phyloP scores from a whole-genome alignment of 2,888 invertebrate genomes.

The Sphaerophoria taeniata region DNA sequence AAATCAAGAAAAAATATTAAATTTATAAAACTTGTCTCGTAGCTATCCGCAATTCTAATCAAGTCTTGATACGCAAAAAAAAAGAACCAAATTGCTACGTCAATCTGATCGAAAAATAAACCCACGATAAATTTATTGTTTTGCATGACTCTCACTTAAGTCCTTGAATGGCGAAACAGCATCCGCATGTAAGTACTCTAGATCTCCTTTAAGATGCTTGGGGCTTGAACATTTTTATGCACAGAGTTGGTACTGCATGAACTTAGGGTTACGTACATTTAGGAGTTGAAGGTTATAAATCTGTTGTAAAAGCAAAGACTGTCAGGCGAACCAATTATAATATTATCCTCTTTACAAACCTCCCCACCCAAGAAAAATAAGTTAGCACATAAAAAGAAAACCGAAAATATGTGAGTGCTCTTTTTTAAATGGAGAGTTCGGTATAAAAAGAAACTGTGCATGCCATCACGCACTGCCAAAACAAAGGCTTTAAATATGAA shows the following conservation, averaged over 20 bases:
- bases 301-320: too few relatives aligned
- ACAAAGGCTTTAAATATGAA: slow-evolving; percentile 4
- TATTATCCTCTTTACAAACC: too few relatives aligned
- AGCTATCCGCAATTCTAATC: background rate
- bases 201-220: too few relatives aligned
- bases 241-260: too few relatives aligned
- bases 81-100: background rate
- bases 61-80: background rate
- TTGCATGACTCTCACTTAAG: background rate
- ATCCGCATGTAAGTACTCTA: slow-evolving; percentile 2
- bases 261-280: background rate
- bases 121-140: background rate
- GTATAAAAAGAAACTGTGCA: background rate
- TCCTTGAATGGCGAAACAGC: slow-evolving; percentile 23
- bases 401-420: too few relatives aligned
- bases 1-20: background rate
- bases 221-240: too few relatives aligned
- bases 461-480: slow-evolving; percentile 16
- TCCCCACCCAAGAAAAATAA: background rate
- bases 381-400: background rate
- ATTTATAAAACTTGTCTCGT: background rate
- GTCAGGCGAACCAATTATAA: too few relatives aligned
- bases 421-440: too few relatives aligned
- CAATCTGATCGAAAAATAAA: slow-evolving; percentile 2
- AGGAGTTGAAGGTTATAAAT: background rate